These are phyloP conservation scores for Garrulus glandarius DNA, from an alignment of 2,797 vertebrate genomes.

Conservation along the genomic window DNA sequence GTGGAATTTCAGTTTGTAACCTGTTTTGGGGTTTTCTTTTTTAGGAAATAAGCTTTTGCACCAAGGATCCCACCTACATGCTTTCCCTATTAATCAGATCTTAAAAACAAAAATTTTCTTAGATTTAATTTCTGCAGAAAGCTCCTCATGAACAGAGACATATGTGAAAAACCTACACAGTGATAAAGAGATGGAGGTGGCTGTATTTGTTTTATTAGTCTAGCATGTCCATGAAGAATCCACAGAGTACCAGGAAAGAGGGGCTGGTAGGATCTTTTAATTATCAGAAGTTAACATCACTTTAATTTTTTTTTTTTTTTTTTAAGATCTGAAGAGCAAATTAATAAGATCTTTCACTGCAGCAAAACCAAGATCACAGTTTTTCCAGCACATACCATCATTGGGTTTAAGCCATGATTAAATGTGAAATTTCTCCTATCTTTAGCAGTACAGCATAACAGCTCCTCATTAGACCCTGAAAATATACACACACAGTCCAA, in stretches of 20 bases:
- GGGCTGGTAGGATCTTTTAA: not conserved
- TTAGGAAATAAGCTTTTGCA: not conserved
- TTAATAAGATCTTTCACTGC: conserved; percentile 3
- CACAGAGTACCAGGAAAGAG: not conserved
- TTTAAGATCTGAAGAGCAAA: not conserved
- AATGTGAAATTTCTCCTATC: conserved; percentile 13
- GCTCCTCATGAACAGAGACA: not conserved
- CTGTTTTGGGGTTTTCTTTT: not conserved
- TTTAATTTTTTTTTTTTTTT: not conserved
- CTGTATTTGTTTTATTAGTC: not conserved
- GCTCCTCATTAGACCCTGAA: conserved; percentile 37
- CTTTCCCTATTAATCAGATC: not conserved
- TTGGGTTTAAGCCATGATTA: conserved; percentile 48
- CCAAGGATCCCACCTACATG: not conserved
- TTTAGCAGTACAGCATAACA: not conserved
- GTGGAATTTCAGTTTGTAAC: not conserved
- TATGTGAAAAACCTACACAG: not conserved
- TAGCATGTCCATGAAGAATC: conserved; percentile 32
- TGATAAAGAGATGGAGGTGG: not conserved
- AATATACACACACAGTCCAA: not conserved
- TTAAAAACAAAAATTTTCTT: not conserved
- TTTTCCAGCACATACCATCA: not conserved
- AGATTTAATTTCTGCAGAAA: not conserved
- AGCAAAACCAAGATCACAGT: not conserved
- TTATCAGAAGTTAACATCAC: not conserved